Conservation (phyloP, 2,113 vertebrate genomes). For the Pedionomus torquatus region DNA sequence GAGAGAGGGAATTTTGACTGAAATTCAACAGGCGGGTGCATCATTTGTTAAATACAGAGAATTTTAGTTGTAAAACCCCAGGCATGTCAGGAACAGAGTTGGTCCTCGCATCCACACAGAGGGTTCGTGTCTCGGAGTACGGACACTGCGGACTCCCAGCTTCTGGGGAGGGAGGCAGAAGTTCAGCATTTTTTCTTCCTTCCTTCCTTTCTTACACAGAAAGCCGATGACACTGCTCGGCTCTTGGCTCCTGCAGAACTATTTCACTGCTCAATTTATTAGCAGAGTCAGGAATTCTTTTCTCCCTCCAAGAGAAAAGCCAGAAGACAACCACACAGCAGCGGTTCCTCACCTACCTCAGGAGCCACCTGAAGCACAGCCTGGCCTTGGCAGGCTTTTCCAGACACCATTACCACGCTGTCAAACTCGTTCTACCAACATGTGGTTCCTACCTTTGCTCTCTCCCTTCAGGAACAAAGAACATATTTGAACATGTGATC, state of each 20-base stretch:
- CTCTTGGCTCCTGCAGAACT: neutral
- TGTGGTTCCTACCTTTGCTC: neutral
- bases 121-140: neutral
- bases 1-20: neutral
- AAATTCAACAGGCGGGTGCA: neutral
- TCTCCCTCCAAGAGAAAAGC: neutral
- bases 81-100: fast-evolving
- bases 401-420: neutral
- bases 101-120: fast-evolving
- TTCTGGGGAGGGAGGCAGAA: neutral
- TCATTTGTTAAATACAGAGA: neutral
- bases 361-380: neutral
- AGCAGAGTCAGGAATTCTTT: neutral
- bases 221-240: fast-evolving
- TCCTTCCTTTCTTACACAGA: neutral
- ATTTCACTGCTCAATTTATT: neutral
- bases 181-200: neutral
- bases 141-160: neutral
- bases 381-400: neutral
- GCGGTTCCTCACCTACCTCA: neutral
- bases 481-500: neutral
- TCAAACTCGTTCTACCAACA: neutral
- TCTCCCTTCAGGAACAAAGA: neutral
- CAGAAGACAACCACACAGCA: neutral
- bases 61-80: neutral